A percentile compares a stretch with the other conserved stretches of the same genome.
Evolutionary conservation across 2,797 vertebrate genomes (phyloP).

Genomic region (Sus cebifrons): DNA sequence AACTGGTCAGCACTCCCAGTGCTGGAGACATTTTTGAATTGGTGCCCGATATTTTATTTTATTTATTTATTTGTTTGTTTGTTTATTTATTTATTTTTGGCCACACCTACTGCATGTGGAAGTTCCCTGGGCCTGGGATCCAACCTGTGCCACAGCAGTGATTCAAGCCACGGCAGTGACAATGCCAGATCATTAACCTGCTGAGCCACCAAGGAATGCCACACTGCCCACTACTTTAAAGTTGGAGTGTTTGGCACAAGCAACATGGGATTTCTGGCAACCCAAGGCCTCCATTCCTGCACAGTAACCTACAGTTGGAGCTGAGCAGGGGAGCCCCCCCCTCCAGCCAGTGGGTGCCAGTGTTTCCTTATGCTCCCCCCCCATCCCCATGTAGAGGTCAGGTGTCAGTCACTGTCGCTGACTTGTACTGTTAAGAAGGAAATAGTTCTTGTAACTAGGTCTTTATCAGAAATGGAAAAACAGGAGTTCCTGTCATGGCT

Average conservation of each 20-base stretch:
- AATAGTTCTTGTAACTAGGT: slow-evolving; percentile 1
- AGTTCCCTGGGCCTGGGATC: no score
- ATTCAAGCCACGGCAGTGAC: no score
- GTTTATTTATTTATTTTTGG: no score
- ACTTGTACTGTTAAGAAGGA: neutral
- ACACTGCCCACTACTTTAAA: neutral
- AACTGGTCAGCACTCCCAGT: neutral
- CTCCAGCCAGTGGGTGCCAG: neutral
- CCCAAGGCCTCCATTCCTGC: neutral
- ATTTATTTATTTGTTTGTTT: no score
- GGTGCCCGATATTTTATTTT: neutral
- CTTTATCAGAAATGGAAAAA: slow-evolving; percentile 56
- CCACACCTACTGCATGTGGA: no score
- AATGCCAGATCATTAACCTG: no score
- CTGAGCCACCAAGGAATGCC: no score
- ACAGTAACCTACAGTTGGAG: neutral
- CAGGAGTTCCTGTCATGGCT: neutral
- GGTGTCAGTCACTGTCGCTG: neutral
- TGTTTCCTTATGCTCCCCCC: accelerated
- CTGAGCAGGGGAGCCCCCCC: neutral
- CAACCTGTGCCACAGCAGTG: no score
- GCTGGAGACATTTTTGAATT: slow-evolving; percentile 48
- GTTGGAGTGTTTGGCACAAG: neutral
- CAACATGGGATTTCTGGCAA: neutral
- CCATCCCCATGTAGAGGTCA: neutral